phyloP scores from a whole-genome alignment of 2,797 vertebrate species.

The Myotis myotis region DNA sequence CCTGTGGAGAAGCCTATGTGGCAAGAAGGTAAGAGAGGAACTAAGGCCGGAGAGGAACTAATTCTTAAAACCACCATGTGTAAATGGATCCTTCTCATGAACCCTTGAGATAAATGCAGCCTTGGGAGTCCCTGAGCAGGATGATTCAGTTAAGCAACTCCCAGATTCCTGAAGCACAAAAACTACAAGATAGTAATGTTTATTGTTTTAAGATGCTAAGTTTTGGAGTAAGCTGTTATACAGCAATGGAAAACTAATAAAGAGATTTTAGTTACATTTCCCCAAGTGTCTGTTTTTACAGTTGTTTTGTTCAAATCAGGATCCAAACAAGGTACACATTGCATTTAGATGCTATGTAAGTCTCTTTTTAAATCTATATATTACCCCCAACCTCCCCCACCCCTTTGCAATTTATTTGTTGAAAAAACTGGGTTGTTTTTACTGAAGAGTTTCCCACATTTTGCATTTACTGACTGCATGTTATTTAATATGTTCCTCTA shows the following conservation, averaged over 20 bases:
- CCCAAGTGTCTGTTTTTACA: not conserved
- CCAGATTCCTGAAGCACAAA: not conserved
- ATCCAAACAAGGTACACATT: not conserved
- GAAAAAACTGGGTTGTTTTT: not conserved
- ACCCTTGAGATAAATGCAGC: not conserved
- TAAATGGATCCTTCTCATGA: not conserved
- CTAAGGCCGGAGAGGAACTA: not conserved
- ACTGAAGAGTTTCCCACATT: not conserved
- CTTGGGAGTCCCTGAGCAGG: not conserved
- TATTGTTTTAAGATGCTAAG: not conserved
- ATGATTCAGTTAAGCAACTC: not conserved
- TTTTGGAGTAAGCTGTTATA: not conserved
- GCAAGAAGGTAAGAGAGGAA: not conserved
- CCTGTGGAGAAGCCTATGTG: not conserved
- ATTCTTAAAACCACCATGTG: not conserved
- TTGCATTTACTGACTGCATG: not conserved
- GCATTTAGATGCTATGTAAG: not conserved
- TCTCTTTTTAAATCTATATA: not conserved
- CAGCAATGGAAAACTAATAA: not conserved
- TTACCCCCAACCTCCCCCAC: not conserved
- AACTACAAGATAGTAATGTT: not conserved
- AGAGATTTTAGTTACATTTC: not conserved
- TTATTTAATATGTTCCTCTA: not conserved
- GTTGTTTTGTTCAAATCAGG: not conserved
- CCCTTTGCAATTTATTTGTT: not conserved